phyloP scores from a whole-genome alignment of 2,888 invertebrate genomes.

The Lamellibrachia satsuma region DNA sequence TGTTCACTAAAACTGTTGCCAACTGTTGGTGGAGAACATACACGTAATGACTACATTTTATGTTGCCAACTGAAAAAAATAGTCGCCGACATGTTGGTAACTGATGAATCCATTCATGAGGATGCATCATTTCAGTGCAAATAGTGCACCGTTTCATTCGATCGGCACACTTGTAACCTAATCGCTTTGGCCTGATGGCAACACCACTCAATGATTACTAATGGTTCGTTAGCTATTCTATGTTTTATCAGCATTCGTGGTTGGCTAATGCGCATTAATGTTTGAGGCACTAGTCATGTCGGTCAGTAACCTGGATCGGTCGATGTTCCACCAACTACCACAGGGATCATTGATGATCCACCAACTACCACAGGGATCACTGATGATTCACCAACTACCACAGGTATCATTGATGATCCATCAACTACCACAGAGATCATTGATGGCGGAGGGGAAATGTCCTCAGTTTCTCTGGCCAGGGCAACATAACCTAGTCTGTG shows the following conservation, averaged over 20 bases:
- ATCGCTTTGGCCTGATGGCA: neutral
- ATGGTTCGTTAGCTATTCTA: neutral
- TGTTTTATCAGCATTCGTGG: neutral
- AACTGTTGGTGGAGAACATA: too few relatives aligned
- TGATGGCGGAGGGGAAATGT: neutral
- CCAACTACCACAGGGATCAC: neutral
- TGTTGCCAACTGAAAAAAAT: too few relatives aligned
- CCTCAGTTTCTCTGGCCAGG: neutral
- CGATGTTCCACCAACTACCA: neutral
- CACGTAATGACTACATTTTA: too few relatives aligned
- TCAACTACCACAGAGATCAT: neutral
- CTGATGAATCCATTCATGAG: too few relatives aligned
- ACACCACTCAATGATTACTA: neutral
- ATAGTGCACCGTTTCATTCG: neutral
- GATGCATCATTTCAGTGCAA: too few relatives aligned
- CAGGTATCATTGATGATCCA: neutral
- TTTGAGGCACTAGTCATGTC: neutral
- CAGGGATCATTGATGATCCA: neutral
- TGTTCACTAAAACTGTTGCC: too few relatives aligned
- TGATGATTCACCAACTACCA: neutral
- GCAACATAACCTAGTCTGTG: neutral
- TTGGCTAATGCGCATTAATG: neutral
- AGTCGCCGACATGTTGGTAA: too few relatives aligned
- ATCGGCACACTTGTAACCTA: neutral
- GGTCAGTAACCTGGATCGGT: neutral